These are phyloP conservation scores for Acanthiza pusilla DNA, from an alignment of 2,797 vertebrate genomes.

Conservation along the genomic window DNA sequence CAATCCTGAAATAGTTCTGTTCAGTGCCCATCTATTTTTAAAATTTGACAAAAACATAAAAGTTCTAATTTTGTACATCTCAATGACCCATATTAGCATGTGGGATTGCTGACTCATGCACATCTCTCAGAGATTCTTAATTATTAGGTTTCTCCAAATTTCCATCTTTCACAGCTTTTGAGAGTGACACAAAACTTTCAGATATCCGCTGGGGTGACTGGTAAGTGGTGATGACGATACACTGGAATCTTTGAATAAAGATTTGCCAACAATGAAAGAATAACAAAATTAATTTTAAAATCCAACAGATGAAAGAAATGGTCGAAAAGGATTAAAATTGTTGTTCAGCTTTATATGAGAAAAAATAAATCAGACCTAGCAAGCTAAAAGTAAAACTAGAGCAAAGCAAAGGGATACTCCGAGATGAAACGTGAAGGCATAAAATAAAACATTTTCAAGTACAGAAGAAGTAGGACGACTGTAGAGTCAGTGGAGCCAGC, in stretches of 20 bases:
- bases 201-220: not conserved
- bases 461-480: not conserved
- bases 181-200: not conserved
- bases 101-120: not conserved
- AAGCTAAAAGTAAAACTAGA: not conserved
- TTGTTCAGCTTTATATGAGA: not conserved
- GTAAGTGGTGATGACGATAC: fast-evolving
- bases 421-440: not conserved
- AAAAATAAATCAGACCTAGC: not conserved
- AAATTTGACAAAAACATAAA: not conserved
- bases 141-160: not conserved
- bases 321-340: not conserved
- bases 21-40: not conserved
- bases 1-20: not conserved
- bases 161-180: not conserved
- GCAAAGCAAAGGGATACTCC: not conserved
- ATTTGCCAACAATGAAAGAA: not conserved
- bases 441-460: not conserved
- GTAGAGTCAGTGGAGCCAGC: not conserved
- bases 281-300: not conserved
- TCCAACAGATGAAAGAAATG: not conserved
- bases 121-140: not conserved
- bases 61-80: not conserved
- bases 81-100: not conserved
- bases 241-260: not conserved